Percentiles rank a stretch among this genome's conserved stretches.
Conservation (phyloP, 1,140 invertebrate species). For the Neodiprion fabricii region DNA sequence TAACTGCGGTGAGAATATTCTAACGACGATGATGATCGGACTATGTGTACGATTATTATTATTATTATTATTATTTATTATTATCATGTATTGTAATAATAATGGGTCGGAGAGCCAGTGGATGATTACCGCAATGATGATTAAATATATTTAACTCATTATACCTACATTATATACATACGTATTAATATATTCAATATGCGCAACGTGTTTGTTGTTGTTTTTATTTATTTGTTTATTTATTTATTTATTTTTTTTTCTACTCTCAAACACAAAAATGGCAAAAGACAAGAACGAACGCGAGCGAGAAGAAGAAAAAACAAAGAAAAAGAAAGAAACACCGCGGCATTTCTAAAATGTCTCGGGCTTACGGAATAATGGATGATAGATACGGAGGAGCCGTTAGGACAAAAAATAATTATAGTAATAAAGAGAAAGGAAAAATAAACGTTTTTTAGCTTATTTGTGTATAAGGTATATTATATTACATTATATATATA, state of each 20-base stretch:
- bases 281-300: neutral
- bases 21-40: too few relatives aligned
- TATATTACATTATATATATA: constrained; percentile 45
- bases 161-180: constrained; percentile 5
- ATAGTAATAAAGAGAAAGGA: constrained; percentile 23
- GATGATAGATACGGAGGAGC: neutral
- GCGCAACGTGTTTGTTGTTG: neutral
- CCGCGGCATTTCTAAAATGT: too few relatives aligned
- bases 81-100: too few relatives aligned
- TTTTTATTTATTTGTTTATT: too few relatives aligned
- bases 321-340: neutral
- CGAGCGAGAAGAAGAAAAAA: neutral
- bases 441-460: constrained; percentile 36
- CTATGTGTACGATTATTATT: too few relatives aligned
- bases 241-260: too few relatives aligned
- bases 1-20: too few relatives aligned
- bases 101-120: too few relatives aligned
- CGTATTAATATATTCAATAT: constrained; percentile 13
- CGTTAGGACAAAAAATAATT: constrained; percentile 8
- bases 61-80: too few relatives aligned
- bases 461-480: constrained; percentile 44
- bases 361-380: too few relatives aligned
- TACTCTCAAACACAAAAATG: constrained; percentile 22
- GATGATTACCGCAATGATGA: too few relatives aligned
- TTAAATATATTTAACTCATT: too few relatives aligned